Conservation (phyloP, 1,140 invertebrate species). For the Danaus plexippus region DNA sequence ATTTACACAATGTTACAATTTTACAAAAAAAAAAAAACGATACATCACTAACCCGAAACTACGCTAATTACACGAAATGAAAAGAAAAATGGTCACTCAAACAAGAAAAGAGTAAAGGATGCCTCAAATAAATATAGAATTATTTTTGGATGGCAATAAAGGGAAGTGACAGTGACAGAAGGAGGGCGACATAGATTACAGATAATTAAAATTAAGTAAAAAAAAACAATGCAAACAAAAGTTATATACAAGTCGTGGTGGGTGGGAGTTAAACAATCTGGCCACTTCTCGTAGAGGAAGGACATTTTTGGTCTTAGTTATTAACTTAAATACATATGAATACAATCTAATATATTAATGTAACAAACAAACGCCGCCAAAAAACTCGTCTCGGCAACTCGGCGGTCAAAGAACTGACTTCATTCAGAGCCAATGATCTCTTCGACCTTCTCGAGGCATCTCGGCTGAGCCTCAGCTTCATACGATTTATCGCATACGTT, state of each 20-base stretch:
- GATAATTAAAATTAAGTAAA: conserved; percentile 48
- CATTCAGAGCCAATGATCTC: too few relatives aligned
- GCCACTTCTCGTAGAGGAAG: conserved; percentile 53
- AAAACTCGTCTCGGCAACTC: not conserved
- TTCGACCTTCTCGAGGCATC: too few relatives aligned
- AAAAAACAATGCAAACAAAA: conserved; percentile 57
- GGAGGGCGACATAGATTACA: conserved; percentile 35
- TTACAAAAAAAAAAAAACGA: conserved; percentile 34
- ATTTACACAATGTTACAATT: conserved; percentile 61
- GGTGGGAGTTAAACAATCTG: conserved; percentile 61
- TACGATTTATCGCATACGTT: not conserved
- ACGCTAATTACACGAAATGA: conserved; percentile 30
- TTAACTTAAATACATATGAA: conserved; percentile 28
- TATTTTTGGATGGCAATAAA: not conserved
- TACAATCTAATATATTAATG: conserved; percentile 21
- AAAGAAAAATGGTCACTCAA: not conserved
- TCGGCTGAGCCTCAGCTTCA: too few relatives aligned
- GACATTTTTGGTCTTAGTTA: conserved; percentile 55
- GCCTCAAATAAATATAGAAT: not conserved
- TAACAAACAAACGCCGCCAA: conserved; percentile 9
- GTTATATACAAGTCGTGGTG: conserved; percentile 67
- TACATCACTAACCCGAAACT: conserved; percentile 56
- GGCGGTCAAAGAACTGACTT: too few relatives aligned
- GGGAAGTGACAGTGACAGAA: too few relatives aligned
- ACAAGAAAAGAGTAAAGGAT: conserved; percentile 4